These are phyloP conservation scores for Trichosurus vulpecula DNA, from an alignment of 2,797 vertebrate species.

Conservation along the genomic window DNA sequence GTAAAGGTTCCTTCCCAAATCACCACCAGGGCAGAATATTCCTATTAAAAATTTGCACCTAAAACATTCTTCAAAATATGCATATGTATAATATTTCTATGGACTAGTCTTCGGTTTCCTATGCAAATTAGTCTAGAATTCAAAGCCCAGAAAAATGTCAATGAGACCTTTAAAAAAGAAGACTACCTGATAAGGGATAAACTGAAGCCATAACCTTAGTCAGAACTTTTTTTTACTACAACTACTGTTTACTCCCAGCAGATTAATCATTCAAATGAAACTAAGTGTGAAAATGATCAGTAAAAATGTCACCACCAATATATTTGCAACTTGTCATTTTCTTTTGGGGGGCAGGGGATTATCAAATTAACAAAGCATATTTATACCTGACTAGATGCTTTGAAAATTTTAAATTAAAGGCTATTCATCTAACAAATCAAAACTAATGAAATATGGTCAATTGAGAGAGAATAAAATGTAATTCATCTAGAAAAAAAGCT, in stretches of 20 bases:
- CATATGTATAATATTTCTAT: not conserved
- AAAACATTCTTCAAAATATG: conserved; percentile 6
- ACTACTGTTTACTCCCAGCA: not conserved
- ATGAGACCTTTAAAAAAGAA: conserved; percentile 20
- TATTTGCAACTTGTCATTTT: not conserved
- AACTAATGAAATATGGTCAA: not conserved
- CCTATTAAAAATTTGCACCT: not conserved
- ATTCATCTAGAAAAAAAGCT: not conserved
- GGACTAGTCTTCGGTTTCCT: not conserved
- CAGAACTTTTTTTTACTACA: not conserved
- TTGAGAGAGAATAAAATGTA: not conserved
- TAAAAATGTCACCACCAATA: not conserved
- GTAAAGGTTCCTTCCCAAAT: not conserved
- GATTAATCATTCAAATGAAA: not conserved
- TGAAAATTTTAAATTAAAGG: conserved; percentile 3
- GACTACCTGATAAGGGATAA: not conserved
- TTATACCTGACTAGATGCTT: not conserved
- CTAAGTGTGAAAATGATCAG: not conserved
- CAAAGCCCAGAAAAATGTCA: conserved; percentile 43
- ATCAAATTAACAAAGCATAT: not conserved
- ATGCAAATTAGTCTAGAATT: not conserved
- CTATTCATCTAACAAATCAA: conserved; percentile 20
- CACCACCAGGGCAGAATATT: not conserved
- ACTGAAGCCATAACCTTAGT: not conserved
- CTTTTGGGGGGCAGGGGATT: not conserved